These are phyloP conservation scores for Scophthalmus maximus DNA, from an alignment of 2,113 vertebrate species.

Conservation along the genomic window DNA sequence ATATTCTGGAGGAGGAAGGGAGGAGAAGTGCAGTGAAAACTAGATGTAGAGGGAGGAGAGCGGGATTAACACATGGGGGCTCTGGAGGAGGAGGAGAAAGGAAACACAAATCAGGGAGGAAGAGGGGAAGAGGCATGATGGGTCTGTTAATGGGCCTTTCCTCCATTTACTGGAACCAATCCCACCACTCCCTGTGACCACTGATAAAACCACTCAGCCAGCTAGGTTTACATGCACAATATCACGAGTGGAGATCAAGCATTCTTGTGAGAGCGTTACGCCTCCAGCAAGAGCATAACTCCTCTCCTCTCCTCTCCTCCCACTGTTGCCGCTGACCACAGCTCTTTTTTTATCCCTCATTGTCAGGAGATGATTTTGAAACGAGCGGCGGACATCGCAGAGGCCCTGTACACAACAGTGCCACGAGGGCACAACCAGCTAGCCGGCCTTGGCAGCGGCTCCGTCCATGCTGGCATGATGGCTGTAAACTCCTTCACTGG, in stretches of 20 bases:
- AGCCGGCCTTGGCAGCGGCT: slow-evolving; percentile 70
- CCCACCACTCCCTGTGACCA: slow-evolving; percentile 60
- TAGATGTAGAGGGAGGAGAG: slow-evolving; percentile 43
- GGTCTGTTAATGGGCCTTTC: slow-evolving; percentile 61
- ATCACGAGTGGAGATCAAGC: slow-evolving; percentile 51
- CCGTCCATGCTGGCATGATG: slow-evolving; percentile 81
- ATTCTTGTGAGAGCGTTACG: slow-evolving; percentile 50
- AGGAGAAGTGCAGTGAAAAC: slow-evolving; percentile 25
- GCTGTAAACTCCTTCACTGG: slow-evolving; percentile 79
- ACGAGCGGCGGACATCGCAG: slow-evolving; percentile 93
- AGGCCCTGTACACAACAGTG: slow-evolving; percentile 93
- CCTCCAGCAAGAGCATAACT: neutral
- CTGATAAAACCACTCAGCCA: slow-evolving; percentile 65
- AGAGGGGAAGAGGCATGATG: slow-evolving; percentile 54
- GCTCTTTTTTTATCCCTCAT: slow-evolving; percentile 64
- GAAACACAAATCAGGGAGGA: slow-evolving; percentile 19
- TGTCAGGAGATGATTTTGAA: slow-evolving; percentile 95
- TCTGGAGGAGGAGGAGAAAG: slow-evolving; percentile 15
- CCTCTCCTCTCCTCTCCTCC: neutral
- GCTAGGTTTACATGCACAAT: slow-evolving; percentile 40
- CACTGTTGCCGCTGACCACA: slow-evolving; percentile 59
- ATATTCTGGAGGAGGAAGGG: slow-evolving; percentile 3
- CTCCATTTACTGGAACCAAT: slow-evolving; percentile 66
- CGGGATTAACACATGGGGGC: slow-evolving; percentile 15
- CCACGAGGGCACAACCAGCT: slow-evolving; percentile 95